These are phyloP conservation scores for Istiophorus platypterus DNA, from an alignment of 2,113 vertebrate genomes.

Conservation along the genomic window DNA sequence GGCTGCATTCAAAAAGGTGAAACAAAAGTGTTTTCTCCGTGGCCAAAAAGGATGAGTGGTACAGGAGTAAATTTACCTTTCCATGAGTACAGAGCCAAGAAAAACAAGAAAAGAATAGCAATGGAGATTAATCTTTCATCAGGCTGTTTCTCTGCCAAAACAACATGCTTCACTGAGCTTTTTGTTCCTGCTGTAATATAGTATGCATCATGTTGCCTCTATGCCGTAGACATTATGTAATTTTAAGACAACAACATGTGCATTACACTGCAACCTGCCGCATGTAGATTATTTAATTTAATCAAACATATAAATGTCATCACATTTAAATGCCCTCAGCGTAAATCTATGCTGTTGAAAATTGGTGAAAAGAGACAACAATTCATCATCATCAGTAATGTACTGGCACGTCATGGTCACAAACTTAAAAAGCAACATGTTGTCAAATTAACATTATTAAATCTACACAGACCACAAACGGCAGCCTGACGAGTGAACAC, in stretches of 20 bases:
- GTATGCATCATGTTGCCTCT: conserved; percentile 8
- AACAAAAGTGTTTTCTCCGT: conserved; percentile 48
- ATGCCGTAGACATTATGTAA: conserved; percentile 11
- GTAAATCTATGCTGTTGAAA: not conserved
- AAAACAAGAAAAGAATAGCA: conserved; percentile 55
- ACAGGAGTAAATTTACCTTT: conserved; percentile 45
- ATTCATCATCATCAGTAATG: not conserved
- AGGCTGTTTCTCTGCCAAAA: conserved; percentile 20
- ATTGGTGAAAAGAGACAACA: not conserved
- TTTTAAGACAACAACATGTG: conserved; percentile 1
- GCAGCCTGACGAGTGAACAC: not conserved
- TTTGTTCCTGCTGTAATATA: conserved; percentile 26
- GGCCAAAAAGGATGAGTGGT: conserved; percentile 30
- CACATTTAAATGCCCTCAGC: not conserved
- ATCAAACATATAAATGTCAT: not conserved
- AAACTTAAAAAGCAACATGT: not conserved
- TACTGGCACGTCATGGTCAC: not conserved
- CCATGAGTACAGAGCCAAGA: conserved; percentile 29
- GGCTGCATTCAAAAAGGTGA: conserved; percentile 48
- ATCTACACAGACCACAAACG: not conserved
- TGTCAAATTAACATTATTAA: not conserved
- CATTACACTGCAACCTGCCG: not conserved
- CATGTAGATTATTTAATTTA: not conserved
- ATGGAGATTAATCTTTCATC: conserved; percentile 58
- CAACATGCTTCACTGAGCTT: conserved; percentile 27